phyloP scores from a whole-genome alignment of 2,888 invertebrate species.

The Mechanitis messenoides region DNA sequence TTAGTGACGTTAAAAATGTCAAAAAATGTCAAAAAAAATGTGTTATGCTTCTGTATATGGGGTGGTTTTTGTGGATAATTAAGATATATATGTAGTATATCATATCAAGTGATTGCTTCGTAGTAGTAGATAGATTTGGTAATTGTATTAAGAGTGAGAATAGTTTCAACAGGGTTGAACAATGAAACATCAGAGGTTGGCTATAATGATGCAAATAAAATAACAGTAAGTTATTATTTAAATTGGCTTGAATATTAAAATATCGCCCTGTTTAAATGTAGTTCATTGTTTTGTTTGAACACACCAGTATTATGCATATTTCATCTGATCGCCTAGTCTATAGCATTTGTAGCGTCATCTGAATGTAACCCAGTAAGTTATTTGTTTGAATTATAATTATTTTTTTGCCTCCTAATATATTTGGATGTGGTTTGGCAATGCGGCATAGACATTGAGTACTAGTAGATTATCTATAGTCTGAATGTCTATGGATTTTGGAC shows the following conservation, averaged over 20 bases:
- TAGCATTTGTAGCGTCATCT: conserved; percentile 31
- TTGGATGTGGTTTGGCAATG: conserved; percentile 38
- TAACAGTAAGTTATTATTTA: too few species aligned
- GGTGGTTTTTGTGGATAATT: too few species aligned
- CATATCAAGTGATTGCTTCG: too few species aligned
- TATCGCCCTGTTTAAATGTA: conserved; percentile 9
- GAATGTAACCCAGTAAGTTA: conserved; percentile 16
- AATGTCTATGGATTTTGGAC: conserved; percentile 46
- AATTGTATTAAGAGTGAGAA: too few species aligned
- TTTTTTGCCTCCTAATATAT: conserved; percentile 20
- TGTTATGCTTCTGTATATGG: too few species aligned
- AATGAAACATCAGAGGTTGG: too few species aligned
- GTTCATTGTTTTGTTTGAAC: conserved; percentile 37
- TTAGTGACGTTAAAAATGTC: conserved; percentile 5
- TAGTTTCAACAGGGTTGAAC: too few species aligned
- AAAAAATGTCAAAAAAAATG: background rate
- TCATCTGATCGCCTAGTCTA: conserved; percentile 37
- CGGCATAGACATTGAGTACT: conserved; percentile 36
- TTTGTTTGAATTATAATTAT: conserved; percentile 20
- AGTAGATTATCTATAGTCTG: conserved; percentile 23
- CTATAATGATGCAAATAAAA: too few species aligned
- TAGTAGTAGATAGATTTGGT: too few species aligned
- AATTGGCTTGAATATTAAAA: too few species aligned
- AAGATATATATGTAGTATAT: too few species aligned
- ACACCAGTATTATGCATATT: conserved; percentile 61